A percentile compares a stretch with the other conserved stretches of the same genome.
phyloP scores from a whole-genome alignment of 2,888 invertebrate genomes.

The Mesochorus sp. region DNA sequence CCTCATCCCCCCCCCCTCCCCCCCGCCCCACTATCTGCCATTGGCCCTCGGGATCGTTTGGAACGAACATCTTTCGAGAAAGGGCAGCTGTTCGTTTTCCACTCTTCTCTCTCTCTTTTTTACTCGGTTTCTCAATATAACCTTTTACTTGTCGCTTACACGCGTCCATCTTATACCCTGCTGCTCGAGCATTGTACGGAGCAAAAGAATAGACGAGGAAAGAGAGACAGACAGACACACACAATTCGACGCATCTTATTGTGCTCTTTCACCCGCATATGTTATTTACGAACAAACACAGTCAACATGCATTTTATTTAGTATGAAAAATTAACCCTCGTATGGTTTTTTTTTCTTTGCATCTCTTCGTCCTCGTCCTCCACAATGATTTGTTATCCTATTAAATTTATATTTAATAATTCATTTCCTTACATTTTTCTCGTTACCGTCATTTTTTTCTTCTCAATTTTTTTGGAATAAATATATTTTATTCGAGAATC shows the following conservation, averaged over 20 bases:
- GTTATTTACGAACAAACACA: conserved; percentile 33
- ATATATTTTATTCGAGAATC: too few relatives aligned
- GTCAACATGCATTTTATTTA: too few relatives aligned
- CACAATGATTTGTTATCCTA: not conserved
- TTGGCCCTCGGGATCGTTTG: conserved; percentile 39
- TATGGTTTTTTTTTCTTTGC: not conserved
- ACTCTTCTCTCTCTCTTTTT: conserved; percentile 40
- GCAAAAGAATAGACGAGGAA: not conserved
- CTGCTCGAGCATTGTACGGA: conserved; percentile 9
- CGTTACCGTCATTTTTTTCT: not conserved
- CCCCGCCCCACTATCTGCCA: too few relatives aligned
- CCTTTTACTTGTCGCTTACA: conserved; percentile 42
- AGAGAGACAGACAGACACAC: not conserved
- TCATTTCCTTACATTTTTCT: not conserved
- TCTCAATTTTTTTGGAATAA: not conserved
- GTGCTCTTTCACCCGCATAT: conserved; percentile 28
- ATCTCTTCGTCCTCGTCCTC: not conserved
- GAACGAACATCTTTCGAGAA: conserved; percentile 62
- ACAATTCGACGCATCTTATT: conserved; percentile 27
- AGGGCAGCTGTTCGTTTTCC: conserved; percentile 64
- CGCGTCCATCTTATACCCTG: not conserved
- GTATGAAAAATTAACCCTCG: too few relatives aligned
- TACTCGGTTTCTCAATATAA: conserved; percentile 41
- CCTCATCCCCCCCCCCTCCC: conserved; percentile 1
- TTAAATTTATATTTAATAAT: not conserved